phyloP scores from a whole-genome alignment of 2,888 invertebrate species.

The Mystacides longicornis region DNA sequence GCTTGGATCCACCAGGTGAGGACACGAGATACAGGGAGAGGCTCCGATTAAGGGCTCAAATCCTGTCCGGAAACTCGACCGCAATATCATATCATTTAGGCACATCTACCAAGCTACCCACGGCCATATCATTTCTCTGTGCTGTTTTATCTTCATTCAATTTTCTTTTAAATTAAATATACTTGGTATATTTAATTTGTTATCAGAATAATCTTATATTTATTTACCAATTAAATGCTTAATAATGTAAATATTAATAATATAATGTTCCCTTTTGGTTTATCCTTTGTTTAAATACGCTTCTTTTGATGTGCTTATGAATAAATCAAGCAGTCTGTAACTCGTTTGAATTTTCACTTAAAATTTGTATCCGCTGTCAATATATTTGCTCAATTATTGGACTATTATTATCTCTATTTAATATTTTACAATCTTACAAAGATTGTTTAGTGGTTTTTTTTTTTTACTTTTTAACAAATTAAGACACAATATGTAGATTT shows the following conservation, averaged over 20 bases:
- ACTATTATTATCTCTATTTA: no score
- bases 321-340: not conserved
- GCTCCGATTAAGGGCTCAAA: constrained; percentile 52
- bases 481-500: no score
- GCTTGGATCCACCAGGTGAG: constrained; percentile 70
- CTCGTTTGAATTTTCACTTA: not conserved
- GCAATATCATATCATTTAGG: constrained; percentile 31
- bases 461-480: no score
- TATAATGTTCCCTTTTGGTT: not conserved
- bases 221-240: not conserved
- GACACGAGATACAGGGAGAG: constrained; percentile 53
- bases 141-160: constrained; percentile 8
- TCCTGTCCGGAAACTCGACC: constrained; percentile 52
- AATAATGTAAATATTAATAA: not conserved
- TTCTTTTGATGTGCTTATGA: not conserved
- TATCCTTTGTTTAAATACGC: not conserved
- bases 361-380: no score
- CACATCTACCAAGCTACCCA: constrained; percentile 14
- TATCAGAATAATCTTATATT: not conserved
- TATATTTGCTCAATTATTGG: no score
- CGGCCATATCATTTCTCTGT: constrained; percentile 19
- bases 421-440: no score
- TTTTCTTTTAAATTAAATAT: not conserved
- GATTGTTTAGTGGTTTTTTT: no score
- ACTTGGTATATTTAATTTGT: not conserved